Base-by-base conservation (phyloP, 2,797 vertebrate species). In the Linurgus olivaceus region DNA sequence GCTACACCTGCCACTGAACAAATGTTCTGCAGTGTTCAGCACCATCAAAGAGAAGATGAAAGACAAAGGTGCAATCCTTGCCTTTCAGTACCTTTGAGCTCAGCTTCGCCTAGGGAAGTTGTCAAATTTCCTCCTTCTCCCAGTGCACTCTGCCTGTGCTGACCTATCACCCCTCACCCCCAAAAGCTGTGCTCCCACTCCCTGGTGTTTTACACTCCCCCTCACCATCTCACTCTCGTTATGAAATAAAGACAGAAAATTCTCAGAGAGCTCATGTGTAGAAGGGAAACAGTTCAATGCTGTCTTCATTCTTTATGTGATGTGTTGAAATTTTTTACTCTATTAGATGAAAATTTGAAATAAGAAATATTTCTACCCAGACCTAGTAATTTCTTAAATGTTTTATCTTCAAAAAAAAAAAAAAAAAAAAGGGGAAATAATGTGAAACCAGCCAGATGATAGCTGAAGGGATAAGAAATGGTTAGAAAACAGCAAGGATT, bases 31-130 rank as follows among this genome's bases (percentile, higher is more conserved):
- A 80, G 66, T 61, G 87, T 88, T 90, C 59, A 71, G 74, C 63
- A 62, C 65, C 86, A 92, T 93, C 93, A 97, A 70, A 97, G 94
- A 78, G 33, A 58, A 78, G 54, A 83, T 20, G 68, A 92, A 86
- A 93, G 76, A 48, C 45, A 80, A 62, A 87, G 90, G 66, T 70
- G 94, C 86, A 86, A 59, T 95, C 80, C 76, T 94, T 86, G 44
- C 54, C 76, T 96, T 79, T 61, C 91, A 54, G 9, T 26, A 38
- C 42, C 91, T 90, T 74, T 58, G 75, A 52, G 85, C 77, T 67
- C 82, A 94, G 45, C 78, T 94, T 86, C 86, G 55, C 65, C 92
- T 75, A 35, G 77, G 87, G 62, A 96, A 91, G 92, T 90, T 89
- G 68, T 95, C 73, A 93, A 44, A 86, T 93, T 86, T 77, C 87